These are phyloP conservation scores for Bovichtus diacanthus DNA, from an alignment of 2,797 vertebrate genomes.

Conservation along the genomic window DNA sequence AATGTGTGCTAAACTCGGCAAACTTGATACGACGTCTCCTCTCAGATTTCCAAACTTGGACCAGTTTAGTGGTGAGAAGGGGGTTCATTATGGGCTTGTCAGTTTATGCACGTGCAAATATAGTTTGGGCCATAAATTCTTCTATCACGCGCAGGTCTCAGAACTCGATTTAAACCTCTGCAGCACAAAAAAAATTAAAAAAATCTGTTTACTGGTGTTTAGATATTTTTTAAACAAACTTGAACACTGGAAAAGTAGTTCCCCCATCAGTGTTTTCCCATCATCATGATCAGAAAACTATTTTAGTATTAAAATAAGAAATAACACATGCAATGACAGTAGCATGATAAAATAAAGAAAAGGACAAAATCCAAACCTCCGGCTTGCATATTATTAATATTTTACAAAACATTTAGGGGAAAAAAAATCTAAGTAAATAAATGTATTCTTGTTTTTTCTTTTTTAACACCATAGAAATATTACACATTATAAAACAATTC, in stretches of 20 bases:
- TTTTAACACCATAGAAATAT: too few relatives aligned
- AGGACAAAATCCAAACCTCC: background rate
- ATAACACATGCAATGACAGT: background rate
- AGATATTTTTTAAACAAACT: too few relatives aligned
- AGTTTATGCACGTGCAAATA: background rate
- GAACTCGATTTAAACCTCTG: background rate
- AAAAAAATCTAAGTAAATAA: too few relatives aligned
- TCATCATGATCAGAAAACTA: background rate
- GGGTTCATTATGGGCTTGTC: slow-evolving; percentile 40
- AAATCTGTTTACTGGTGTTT: background rate
- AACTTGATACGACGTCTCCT: slow-evolving; percentile 36
- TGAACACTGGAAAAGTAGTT: background rate
- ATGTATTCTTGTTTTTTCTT: background rate
- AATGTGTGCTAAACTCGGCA: rapidly evolving
- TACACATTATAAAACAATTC: background rate
- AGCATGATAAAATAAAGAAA: background rate
- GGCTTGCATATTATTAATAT: background rate
- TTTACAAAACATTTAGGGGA: background rate
- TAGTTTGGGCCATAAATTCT: rapidly evolving
- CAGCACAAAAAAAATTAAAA: background rate
- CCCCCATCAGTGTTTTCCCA: too few relatives aligned
- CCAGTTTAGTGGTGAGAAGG: slow-evolving; percentile 51
- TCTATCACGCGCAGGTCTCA: background rate
- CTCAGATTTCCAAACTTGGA: slow-evolving; percentile 82
- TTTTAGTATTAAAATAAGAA: background rate